Percentiles rank a stretch among this genome's conserved stretches.
These are phyloP conservation scores for Gortyna flavago DNA, from an alignment of 2,888 invertebrate species.

Conservation along the genomic window DNA sequence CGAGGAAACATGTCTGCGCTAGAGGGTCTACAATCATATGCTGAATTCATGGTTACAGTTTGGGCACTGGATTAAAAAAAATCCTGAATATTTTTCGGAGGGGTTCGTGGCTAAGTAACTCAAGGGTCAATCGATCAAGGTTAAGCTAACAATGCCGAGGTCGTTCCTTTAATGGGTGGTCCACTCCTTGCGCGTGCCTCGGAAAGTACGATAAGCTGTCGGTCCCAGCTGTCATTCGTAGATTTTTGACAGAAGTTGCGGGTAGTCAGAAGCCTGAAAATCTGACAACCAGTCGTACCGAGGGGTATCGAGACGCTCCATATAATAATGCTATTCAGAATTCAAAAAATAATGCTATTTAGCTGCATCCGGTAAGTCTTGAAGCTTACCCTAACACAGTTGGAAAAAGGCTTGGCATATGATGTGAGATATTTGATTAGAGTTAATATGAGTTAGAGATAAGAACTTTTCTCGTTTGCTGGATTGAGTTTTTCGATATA, in stretches of 20 bases:
- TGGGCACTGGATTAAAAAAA: too few relatives aligned
- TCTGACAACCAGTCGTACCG: neutral
- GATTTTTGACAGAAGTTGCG: neutral
- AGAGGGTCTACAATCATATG: too few relatives aligned
- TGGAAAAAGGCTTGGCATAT: neutral
- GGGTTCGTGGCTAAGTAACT: neutral
- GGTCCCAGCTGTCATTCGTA: neutral
- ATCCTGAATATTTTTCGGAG: neutral
- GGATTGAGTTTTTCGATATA: constrained; percentile 39
- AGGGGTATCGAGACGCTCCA: neutral
- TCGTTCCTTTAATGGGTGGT: neutral
- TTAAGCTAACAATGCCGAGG: too few relatives aligned
- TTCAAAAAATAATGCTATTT: neutral
- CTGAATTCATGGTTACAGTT: too few relatives aligned
- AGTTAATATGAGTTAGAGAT: neutral
- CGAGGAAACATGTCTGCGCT: too few relatives aligned
- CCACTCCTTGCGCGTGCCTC: neutral
- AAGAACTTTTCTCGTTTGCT: constrained; percentile 32
- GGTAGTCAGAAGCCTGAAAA: too few relatives aligned
- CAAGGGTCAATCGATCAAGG: neutral
- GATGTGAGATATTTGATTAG: neutral
- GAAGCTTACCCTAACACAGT: neutral
- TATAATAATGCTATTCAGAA: neutral
- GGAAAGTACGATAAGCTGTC: neutral
- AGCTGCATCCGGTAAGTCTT: neutral